Base-by-base conservation (phyloP, 1,140 invertebrate genomes). In the Vanessa tameamea region DNA sequence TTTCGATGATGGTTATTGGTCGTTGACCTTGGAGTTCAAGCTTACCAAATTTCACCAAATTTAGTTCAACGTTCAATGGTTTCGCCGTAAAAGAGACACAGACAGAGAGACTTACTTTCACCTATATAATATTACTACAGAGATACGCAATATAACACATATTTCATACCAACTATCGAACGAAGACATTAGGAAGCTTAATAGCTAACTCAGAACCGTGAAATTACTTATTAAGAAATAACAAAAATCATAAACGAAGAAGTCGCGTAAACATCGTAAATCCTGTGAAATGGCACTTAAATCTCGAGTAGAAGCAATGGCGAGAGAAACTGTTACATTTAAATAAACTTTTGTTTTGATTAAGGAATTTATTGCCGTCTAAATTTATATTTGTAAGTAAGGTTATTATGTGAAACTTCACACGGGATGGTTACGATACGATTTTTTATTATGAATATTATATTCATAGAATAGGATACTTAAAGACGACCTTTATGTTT, bases 331-430 rank as follows among this genome's bases (percentile, higher is more conserved):
- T 23, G 65, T 67, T 55, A 57, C 43, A 65, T 73, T 73, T 68
- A 73, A 73, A 64, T 63, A 69, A 73, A 73, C 57, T 73, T 73
- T 69, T 69, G 70, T 66, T 72, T 73, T 69, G 57, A 73, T 73
- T 73, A 73, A 69, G 53, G 59, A 64, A 73, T 73, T 73, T 73
- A 73, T 69, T 23, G 66, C 57, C 37, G 12, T 53, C 65, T 64
- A 64, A 73, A 69, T 74, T 69, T 69, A 31, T 74, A 67, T 61
- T 31, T 26, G 14, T 43, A 61, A 61, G 57, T 61, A 61, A 37
- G 23, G 13, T 23, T 12, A 61, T 61, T 61, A 61, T 15, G 57
- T 26, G 20, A 61, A 37, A 37, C 26, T 61, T 61, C 20, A 14
- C 11, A 37, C 13, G 23, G 0, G 23, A 37, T 3, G 48, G 16